Conservation (phyloP, 2,888 invertebrate species). For the Andrena hattorfiana region DNA sequence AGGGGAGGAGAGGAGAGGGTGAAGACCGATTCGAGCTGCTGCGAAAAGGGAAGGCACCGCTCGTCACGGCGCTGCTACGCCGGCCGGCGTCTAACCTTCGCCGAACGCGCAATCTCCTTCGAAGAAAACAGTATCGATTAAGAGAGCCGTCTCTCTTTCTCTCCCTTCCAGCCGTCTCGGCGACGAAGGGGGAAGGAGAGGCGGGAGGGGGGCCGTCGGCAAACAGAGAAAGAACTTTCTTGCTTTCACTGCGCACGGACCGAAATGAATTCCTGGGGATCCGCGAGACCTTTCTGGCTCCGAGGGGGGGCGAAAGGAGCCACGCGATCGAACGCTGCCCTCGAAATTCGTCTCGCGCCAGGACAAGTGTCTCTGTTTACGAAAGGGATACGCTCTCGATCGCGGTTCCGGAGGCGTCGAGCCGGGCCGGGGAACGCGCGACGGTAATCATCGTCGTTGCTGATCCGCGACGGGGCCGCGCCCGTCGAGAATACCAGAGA, state of each 20-base stretch:
- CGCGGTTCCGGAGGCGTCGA: not conserved
- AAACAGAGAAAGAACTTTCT: conserved; percentile 58
- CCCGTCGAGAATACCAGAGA: conserved; percentile 47
- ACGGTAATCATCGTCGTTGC: conserved; percentile 30
- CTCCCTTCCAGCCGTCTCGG: conserved; percentile 32
- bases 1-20: not conserved
- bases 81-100: conserved; percentile 63
- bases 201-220: conserved; percentile 20
- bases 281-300: conserved; percentile 41
- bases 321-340: conserved; percentile 20
- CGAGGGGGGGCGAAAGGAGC: not conserved
- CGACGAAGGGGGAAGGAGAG: conserved; percentile 36
- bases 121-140: conserved; percentile 77
- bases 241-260: conserved; percentile 55
- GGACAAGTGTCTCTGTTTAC: not conserved
- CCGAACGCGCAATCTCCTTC: conserved; percentile 74
- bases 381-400: not conserved
- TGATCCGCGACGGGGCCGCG: conserved; percentile 45
- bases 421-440: not conserved
- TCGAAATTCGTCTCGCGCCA: conserved; percentile 16
- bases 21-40: conserved; percentile 28
- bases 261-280: conserved; percentile 47
- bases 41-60: conserved; percentile 49
- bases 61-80: conserved; percentile 57
- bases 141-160: conserved; percentile 58